Evolutionary conservation across 2,888 invertebrate species (phyloP).

Genomic region (Hydraecia micacea): DNA sequence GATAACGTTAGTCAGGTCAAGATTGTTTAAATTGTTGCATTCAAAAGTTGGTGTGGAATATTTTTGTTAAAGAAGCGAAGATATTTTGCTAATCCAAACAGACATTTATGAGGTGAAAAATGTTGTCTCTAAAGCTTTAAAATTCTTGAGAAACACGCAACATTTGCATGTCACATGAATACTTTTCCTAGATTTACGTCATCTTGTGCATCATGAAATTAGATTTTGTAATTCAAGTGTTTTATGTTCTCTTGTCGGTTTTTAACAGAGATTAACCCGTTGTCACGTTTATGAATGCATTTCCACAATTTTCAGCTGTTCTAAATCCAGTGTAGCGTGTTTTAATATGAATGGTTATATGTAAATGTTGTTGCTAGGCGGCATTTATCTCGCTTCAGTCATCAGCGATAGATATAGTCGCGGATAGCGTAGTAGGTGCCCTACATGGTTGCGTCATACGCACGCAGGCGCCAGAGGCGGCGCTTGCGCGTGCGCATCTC

Average conservation of each 20-base stretch:
- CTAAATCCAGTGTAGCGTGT: conserved; percentile 39
- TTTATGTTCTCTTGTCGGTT: conserved; percentile 28
- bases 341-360: conserved; percentile 51
- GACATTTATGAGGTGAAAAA: conserved; percentile 47
- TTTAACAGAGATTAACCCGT: conserved; percentile 50
- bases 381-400: conserved; percentile 53
- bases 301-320: conserved; percentile 35
- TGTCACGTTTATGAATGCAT: conserved; percentile 55
- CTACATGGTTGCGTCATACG: conserved; percentile 70
- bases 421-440: conserved; percentile 67
- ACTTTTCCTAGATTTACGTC: conserved; percentile 38
- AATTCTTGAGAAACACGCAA: conserved; percentile 15
- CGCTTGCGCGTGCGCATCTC: conserved; percentile 74
- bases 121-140: conserved; percentile 6
- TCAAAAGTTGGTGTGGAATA: background rate
- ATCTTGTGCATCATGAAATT: conserved; percentile 36
- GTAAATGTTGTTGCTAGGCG: conserved; percentile 62
- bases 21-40: conserved; percentile 34
- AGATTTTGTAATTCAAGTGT: conserved; percentile 35
- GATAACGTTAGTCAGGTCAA: conserved; percentile 49
- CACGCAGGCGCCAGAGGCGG: conserved; percentile 70
- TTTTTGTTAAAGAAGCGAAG: background rate
- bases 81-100: conserved; percentile 19
- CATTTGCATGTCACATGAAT: conserved; percentile 23
- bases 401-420: conserved; percentile 57